Evolutionary conservation across 2,113 vertebrate species (phyloP).

Genomic region (Sander lucioperca): DNA sequence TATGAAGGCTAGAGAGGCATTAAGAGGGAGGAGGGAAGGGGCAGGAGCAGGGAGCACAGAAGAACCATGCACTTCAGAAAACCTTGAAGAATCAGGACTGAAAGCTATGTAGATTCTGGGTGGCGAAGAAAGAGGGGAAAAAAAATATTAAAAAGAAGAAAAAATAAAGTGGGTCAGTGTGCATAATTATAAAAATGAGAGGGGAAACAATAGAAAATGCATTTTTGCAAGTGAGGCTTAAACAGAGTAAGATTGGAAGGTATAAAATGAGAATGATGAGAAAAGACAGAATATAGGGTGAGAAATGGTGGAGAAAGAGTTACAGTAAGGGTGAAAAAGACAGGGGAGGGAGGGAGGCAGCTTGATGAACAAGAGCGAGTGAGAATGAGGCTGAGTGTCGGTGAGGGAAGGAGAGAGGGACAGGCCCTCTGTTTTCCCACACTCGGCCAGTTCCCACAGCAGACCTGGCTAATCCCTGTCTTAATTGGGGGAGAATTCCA

Average conservation of each 20-base stretch:
- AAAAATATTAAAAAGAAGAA: constrained; percentile 19
- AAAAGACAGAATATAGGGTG: constrained; percentile 51
- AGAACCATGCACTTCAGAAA: constrained; percentile 70
- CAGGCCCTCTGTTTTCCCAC: constrained; percentile 82
- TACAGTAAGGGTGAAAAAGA: constrained; percentile 72
- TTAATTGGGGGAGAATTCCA: constrained; percentile 89
- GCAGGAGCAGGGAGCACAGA: constrained; percentile 40
- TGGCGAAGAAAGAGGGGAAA: constrained; percentile 45
- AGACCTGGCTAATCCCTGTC: constrained; percentile 86
- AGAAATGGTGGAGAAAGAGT: constrained; percentile 57
- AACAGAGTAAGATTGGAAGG: constrained; percentile 1
- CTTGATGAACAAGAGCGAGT: constrained; percentile 65
- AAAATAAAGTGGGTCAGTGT: constrained; percentile 31
- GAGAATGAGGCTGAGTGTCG: constrained; percentile 78
- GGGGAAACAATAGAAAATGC: constrained; percentile 24
- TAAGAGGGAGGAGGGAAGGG: constrained; percentile 56
- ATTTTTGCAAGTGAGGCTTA: constrained; percentile 20
- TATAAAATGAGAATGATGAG: neutral
- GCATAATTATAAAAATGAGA: constrained; percentile 59
- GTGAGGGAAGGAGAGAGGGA: constrained; percentile 72
- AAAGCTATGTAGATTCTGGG: constrained; percentile 73
- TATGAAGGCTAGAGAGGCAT: constrained; percentile 66
- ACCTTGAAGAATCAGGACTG: constrained; percentile 73
- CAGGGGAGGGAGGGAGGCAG: constrained; percentile 64
- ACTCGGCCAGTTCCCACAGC: constrained; percentile 85